Conservation (phyloP, 2,113 vertebrate species). For the Platysteira castanea region DNA sequence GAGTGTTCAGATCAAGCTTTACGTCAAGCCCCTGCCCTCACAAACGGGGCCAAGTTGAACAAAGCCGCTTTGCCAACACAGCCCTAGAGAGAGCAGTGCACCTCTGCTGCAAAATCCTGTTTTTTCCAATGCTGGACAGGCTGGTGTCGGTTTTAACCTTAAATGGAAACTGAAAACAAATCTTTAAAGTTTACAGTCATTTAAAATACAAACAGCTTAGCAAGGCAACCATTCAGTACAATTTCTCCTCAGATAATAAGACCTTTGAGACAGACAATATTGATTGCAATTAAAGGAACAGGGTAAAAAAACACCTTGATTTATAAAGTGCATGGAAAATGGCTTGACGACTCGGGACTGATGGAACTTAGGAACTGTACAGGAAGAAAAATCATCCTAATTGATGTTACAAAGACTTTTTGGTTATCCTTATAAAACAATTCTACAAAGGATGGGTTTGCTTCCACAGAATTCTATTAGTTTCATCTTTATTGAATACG, state of each 20-base stretch:
- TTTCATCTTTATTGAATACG: background rate
- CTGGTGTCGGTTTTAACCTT: background rate
- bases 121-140: background rate
- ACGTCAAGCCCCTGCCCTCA: background rate
- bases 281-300: background rate
- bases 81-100: background rate
- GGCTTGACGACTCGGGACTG: background rate
- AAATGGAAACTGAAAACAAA: background rate
- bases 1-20: background rate
- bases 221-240: background rate
- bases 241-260: background rate
- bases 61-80: background rate
- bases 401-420: background rate
- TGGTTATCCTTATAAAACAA: background rate
- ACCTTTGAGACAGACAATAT: background rate
- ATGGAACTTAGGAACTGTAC: background rate
- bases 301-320: background rate
- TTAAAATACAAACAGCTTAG: background rate
- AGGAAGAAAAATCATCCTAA: background rate
- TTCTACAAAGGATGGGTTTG: background rate
- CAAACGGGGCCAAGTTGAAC: background rate
- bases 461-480: background rate
- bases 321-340: background rate
- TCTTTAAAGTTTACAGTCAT: background rate
- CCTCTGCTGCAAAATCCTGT: background rate